Conservation (phyloP, 2,113 vertebrate genomes). For the Alouatta palliata region DNA sequence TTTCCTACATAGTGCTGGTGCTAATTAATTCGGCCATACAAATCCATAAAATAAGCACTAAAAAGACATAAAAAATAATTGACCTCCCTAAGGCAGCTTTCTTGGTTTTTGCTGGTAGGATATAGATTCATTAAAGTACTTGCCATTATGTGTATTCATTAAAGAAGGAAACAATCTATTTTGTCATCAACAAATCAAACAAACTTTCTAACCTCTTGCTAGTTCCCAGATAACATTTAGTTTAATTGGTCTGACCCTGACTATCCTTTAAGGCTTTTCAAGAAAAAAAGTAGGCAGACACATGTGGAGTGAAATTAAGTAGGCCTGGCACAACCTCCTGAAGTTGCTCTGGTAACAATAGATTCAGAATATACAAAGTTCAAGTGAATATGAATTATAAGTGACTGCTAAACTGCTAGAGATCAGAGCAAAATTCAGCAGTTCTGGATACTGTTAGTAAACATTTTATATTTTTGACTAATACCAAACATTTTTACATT, state of each 20-base stretch:
- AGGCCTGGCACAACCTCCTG: background rate
- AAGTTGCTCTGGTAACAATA: background rate
- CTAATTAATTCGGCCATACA: slow-evolving; percentile 68
- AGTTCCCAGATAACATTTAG: slow-evolving; percentile 28
- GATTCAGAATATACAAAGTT: background rate
- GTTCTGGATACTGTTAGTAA: background rate
- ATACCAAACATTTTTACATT: background rate
- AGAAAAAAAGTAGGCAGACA: background rate
- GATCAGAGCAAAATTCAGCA: background rate
- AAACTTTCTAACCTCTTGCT: slow-evolving; percentile 66
- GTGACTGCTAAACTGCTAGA: background rate
- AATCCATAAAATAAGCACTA: slow-evolving; percentile 64
- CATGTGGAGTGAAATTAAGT: slow-evolving; percentile 31
- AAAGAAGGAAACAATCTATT: slow-evolving; percentile 68
- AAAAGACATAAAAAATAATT: slow-evolving; percentile 78
- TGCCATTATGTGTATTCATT: slow-evolving; percentile 64
- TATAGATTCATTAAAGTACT: slow-evolving; percentile 69
- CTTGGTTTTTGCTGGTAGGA: slow-evolving; percentile 36
- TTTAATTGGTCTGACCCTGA: slow-evolving; percentile 68
- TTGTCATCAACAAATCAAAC: slow-evolving; percentile 67
- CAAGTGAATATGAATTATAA: background rate
- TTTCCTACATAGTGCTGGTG: slow-evolving; percentile 13
- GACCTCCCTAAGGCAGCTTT: slow-evolving; percentile 71
- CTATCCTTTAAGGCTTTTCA: background rate
- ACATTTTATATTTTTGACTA: background rate